Evolutionary conservation across 1,140 invertebrate species (phyloP), one percentile per base, ranked within the genome.

Genomic region (Drosophila burlai): DNA sequence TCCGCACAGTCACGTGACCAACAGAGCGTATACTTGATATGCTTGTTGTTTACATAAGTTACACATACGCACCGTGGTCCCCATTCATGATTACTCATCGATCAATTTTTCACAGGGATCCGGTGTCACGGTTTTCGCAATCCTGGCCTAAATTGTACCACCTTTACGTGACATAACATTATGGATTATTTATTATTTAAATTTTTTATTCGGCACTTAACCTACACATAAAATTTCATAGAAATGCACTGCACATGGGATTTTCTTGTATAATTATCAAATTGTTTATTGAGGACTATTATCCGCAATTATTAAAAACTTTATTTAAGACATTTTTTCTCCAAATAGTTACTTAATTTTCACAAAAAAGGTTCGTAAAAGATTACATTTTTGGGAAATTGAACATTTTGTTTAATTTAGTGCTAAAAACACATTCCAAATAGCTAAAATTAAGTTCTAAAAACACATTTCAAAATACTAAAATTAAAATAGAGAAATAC

Each of bases 21-120:
- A 9, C 67, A 38, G 29, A 52, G 73, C 78, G 82, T 85, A 81
- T 85, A 69, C 82, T 47, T 80, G 47, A 83, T 54, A 43, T 10
- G 31, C 4, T 36, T 11, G 38, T 50, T 26, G 4, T 26, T n/a
- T 54, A 38, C 24, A 10, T 24, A 55, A 36, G 36, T 67, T 63
- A 52, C 50, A 42, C 71, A 84, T 76, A 65, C 59, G 66, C 73
- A 76, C 59, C 31, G 76, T 72, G 52, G 43, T 59, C 58, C 16
- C 26, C 26, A 55, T 40, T 67, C 2, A 61, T 38, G 21, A 42
- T 72, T 58, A 61, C 8, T 73, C 31, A 73, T 73, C 46, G 21
- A 52, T 26, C 16, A 29, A 5, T 50, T 64, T 16, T 11, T n/a
- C 38, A 29, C 15, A n/a, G 24, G 15, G n/a, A 29, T 40, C n/a